Base-by-base conservation (phyloP, 2,113 vertebrate genomes). In the Machaerirhynchus nigripectus region DNA sequence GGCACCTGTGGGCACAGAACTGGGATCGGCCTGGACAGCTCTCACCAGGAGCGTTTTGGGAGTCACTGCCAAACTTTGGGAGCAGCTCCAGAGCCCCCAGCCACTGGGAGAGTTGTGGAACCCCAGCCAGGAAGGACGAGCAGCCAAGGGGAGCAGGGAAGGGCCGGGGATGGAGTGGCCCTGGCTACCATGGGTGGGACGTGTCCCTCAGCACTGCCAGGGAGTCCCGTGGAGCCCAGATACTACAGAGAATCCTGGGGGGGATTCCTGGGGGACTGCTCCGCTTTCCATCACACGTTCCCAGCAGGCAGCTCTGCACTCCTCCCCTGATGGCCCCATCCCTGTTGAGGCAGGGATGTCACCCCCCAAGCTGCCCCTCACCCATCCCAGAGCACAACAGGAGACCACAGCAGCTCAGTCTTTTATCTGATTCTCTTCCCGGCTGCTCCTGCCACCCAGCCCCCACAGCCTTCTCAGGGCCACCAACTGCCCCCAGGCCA, bases 131-230 rank as follows among this genome's bases (percentile, higher is more conserved):
- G 70, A 68, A 53, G 33, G 60, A 55, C 0, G 0, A 67, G 44
- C 0, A 0, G 40, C 28, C 1, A 1, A n/a, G 18, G 63, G 35
- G 21, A 71, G 17, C 4, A 2, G 27, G 67, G 27, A 50, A 15
- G 26, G 56, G 23, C 50, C 14, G 21, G 27, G 27, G 7, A 31
- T 7, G 27, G 31, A 30, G 31, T 2, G 7, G 52, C 20, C 24
- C 24, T 15, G 50, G 33, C 30, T 9, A 22, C 44, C 15, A 3
- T 1, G 31, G 81, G n/a, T 35, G 16, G 23, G 35, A 23, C 2
- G 1, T 28, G 33, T 59, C 55, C 40, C 60, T 68, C 55, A 56
- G 33, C 33, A 18, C 42, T 69, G 37, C 67, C 13, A n/a, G 52
- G 40, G 28, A 23, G 17, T 39, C 31, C 50, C 1, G 0, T 0